Conservation (phyloP, 2,888 invertebrate genomes). For the Dicycla oo region DNA sequence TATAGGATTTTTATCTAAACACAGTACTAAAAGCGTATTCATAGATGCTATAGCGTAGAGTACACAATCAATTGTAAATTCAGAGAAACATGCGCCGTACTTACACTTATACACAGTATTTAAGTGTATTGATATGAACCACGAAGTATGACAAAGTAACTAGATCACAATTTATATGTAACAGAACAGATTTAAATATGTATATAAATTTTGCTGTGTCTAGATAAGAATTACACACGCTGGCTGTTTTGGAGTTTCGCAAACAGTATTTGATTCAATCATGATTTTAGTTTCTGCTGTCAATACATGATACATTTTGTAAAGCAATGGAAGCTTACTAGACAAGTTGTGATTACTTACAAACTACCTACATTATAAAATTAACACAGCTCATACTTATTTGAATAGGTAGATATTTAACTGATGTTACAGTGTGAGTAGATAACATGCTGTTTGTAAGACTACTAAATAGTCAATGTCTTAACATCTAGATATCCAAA, state of each 20-base stretch:
- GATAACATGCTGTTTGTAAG: conserved; percentile 20
- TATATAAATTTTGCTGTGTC: conserved; percentile 65
- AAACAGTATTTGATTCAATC: conserved; percentile 33
- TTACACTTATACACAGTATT: conserved; percentile 36
- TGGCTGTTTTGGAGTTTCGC: conserved; percentile 34
- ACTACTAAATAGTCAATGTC: conserved; percentile 31
- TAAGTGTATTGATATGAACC: conserved; percentile 12
- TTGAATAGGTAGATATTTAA: neutral
- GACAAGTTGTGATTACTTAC: neutral
- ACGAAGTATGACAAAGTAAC: conserved; percentile 14
- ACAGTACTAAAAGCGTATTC: conserved; percentile 54
- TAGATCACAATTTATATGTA: conserved; percentile 20
- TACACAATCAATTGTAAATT: conserved; percentile 1
- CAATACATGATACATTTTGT: conserved; percentile 1
- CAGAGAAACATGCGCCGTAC: conserved; percentile 35
- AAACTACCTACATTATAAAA: neutral
- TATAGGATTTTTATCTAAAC: conserved; percentile 66
- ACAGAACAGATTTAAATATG: conserved; percentile 12
- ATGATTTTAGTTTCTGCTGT: neutral
- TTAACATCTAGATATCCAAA: conserved; percentile 50
- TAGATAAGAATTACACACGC: conserved; percentile 62
- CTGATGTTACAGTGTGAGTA: neutral
- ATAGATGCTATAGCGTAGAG: conserved; percentile 36
- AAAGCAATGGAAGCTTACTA: conserved; percentile 16
- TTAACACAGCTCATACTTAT: conserved; percentile 15